Conservation (phyloP, 2,888 invertebrate species). For the Drosophila limbata region DNA sequence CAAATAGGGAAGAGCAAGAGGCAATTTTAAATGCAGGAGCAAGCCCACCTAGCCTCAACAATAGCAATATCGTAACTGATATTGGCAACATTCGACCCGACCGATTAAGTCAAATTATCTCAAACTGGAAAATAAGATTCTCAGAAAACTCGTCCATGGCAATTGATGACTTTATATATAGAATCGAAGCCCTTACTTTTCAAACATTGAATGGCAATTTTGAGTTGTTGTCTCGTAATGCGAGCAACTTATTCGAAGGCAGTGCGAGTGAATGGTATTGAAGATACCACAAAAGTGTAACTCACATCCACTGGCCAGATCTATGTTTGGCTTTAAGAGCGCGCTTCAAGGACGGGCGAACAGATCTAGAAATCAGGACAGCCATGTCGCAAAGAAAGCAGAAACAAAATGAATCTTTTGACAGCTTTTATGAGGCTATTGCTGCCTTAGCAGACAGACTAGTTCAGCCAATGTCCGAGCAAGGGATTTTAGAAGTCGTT, state of each 20-base stretch:
- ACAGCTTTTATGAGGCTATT: too few relatives aligned
- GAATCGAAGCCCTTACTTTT: slow-evolving; percentile 6
- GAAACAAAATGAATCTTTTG: too few relatives aligned
- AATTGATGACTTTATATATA: slow-evolving; percentile 22
- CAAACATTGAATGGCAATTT: slow-evolving; percentile 20
- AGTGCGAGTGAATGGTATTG: slow-evolving; percentile 18
- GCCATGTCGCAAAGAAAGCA: too few relatives aligned
- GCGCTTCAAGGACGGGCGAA: too few relatives aligned
- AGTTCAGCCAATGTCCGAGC: too few relatives aligned
- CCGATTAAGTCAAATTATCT: neutral
- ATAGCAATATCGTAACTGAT: neutral
- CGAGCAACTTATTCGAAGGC: slow-evolving; percentile 16
- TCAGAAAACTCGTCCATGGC: slow-evolving; percentile 5
- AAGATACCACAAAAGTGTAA: neutral
- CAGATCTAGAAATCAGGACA: too few relatives aligned
- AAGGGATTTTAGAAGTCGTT: too few relatives aligned
- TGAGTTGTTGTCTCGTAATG: slow-evolving; percentile 8
- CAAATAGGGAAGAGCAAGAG: neutral
- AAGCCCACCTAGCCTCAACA: neutral
- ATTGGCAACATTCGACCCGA: neutral
- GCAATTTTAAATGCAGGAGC: neutral
- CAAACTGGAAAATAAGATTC: slow-evolving; percentile 13
- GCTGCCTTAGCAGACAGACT: too few relatives aligned
- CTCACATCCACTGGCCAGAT: too few relatives aligned
- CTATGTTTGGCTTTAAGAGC: too few relatives aligned